A percentile compares a stretch with the other conserved stretches of the same genome.
Conservation (phyloP, 2,888 invertebrate genomes). For the Protodeltote pygarga region DNA sequence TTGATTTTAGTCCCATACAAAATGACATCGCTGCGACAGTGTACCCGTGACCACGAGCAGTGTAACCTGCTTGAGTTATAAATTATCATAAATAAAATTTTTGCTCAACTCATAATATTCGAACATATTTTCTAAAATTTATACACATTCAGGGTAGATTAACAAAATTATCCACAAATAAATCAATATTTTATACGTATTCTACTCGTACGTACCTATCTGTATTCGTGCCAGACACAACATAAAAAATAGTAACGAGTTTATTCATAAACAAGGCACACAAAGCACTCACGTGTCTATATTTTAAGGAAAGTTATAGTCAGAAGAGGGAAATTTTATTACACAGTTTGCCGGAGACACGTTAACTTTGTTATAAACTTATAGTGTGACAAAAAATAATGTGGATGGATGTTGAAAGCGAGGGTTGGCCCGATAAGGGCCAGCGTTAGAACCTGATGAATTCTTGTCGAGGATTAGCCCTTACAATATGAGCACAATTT, state of each 20-base stretch:
- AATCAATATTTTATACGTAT: not conserved
- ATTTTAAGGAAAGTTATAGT: constrained; percentile 38
- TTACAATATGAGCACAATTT: constrained; percentile 85
- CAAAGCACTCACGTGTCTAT: constrained; percentile 23
- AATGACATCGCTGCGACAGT: too few species aligned
- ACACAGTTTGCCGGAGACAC: constrained; percentile 36
- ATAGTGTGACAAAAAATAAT: constrained; percentile 68
- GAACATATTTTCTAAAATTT: too few species aligned
- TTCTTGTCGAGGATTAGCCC: constrained; percentile 80
- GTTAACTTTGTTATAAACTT: constrained; percentile 51
- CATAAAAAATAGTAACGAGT: constrained; percentile 16
- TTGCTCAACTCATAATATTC: too few species aligned
- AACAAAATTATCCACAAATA: not conserved
- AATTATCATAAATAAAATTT: too few species aligned
- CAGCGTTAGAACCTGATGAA: constrained; percentile 78
- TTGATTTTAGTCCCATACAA: too few species aligned
- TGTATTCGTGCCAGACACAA: constrained; percentile 2
- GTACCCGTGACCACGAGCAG: too few species aligned
- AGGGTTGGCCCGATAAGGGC: constrained; percentile 73
- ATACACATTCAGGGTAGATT: not conserved
- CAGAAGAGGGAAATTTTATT: constrained; percentile 41
- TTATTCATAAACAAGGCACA: constrained; percentile 30
- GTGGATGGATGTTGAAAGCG: constrained; percentile 63
- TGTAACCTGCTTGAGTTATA: too few species aligned
- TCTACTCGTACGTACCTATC: not conserved